Base-by-base conservation (phyloP, 2,888 invertebrate genomes). In the Adelognathus sp. region DNA sequence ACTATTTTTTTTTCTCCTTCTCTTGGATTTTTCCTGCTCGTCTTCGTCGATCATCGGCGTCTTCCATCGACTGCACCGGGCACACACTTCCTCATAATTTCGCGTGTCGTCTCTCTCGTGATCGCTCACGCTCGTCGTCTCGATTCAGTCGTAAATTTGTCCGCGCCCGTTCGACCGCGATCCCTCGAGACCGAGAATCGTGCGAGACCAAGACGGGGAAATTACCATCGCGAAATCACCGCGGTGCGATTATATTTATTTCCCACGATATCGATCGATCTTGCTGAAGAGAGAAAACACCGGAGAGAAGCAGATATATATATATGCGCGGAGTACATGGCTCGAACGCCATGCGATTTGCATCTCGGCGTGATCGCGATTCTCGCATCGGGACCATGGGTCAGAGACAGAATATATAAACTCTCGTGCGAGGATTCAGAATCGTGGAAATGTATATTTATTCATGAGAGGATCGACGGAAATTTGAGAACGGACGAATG, bases 211-310 rank as follows among this genome's bases (percentile, higher is more conserved):
- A 56, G n/a, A n/a, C n/a, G n/a, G 56, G 56, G 24, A 79, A 74
- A 79, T 74, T 74, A 52, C 58, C 64, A 64, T 69, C 64, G 73
- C 9, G 44, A 69, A 66, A 70, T 79, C 52, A 54, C 21, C 29
- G 21, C 16, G 46, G 21, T 16, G 39, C 54, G 29, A 24, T 63
- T 54, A 71, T 58, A 79, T 74, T 74, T 66, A 74, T 78, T 79
- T 79, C 78, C 66, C 78, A 79, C 74, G 78, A 74, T 79, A 75
- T 66, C 78, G 78, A 79, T 79, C 78, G 70, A 75, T 79, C 54
- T 44, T 70, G 41, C 39, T 24, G 33, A 54, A 16, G 36, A 50
- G 61, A 58, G 60, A 76, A 21, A n/a, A n/a, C n/a, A n/a, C n/a
- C n/a, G n/a, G n/a, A n/a, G n/a, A n/a, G n/a, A n/a, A n/a, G n/a